Evolutionary conservation across 2,797 vertebrate genomes (phyloP).

Genomic region (Champsocephalus esox): DNA sequence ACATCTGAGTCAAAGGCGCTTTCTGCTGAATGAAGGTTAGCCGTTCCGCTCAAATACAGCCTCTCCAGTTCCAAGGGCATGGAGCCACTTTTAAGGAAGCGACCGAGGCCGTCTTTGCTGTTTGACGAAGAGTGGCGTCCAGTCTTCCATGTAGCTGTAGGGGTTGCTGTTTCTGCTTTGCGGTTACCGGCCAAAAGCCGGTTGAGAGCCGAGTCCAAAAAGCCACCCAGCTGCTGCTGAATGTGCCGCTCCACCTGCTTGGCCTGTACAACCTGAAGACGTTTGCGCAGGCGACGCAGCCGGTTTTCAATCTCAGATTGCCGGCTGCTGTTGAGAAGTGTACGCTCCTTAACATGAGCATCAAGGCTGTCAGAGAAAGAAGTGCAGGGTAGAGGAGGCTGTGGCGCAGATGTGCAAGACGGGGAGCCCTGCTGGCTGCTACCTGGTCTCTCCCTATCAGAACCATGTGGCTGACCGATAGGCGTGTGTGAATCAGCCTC

Average conservation of each 20-base stretch:
- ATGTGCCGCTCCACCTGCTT: constrained; percentile 98
- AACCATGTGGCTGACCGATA: constrained; percentile 52
- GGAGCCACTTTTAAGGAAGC: constrained; percentile 90
- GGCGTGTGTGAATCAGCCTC: constrained; percentile 63
- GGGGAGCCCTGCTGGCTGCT: constrained; percentile 70
- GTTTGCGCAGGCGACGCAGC: constrained; percentile 93
- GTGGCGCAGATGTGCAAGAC: constrained; percentile 51
- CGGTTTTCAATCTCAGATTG: constrained; percentile 93
- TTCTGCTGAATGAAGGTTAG: constrained; percentile 91
- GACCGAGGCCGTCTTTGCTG: constrained; percentile 88
- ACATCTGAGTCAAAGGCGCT: constrained; percentile 96
- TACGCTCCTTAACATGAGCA: constrained; percentile 89
- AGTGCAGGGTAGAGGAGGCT: constrained; percentile 51
- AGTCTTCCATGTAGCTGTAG: constrained; percentile 75
- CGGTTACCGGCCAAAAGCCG: constrained; percentile 83
- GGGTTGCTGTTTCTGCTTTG: constrained; percentile 72
- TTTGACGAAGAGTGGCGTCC: constrained; percentile 88
- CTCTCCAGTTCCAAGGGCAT: constrained; percentile 92
- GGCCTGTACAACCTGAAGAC: constrained; percentile 96
- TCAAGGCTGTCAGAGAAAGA: constrained; percentile 85
- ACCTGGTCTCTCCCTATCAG: constrained; percentile 67
- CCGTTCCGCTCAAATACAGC: constrained; percentile 92
- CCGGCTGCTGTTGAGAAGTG: constrained; percentile 86
- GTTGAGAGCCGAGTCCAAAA: constrained; percentile 91
- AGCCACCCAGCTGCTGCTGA: constrained; percentile 95